Evolutionary conservation across 2,888 invertebrate genomes (phyloP), one percentile per base, ranked within the genome.

Genomic region (Hedychridium roseum): DNA sequence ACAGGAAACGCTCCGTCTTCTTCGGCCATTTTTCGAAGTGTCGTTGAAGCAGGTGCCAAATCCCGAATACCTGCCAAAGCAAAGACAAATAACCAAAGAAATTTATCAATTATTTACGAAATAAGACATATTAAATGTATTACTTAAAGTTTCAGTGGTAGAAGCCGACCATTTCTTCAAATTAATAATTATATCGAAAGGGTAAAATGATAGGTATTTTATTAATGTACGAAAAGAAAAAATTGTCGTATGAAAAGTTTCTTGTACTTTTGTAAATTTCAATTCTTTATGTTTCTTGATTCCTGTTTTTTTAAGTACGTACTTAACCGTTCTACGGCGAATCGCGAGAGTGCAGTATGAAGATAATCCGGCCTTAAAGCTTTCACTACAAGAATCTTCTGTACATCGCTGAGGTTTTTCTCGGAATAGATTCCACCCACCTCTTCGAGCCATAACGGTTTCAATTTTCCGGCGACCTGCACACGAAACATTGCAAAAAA

Each of bases 361-460:
- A 94, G 80, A 40, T 91, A 82, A 73, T 96, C 97, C 0, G 97
- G 94, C 3, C 94, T 84, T 2, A 94, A 80, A 0, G 90, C 87
- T 74, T 94, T 89, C 1, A 92, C 85, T 0, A 90, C 79, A 1
- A 96, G 81, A 0, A 95, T 84, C 57, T 88, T 88, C 73, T 97
- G 94, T 73, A 97, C 96, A 0, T 86, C 81, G 0, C 85, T 85
- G 36, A 92, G 72, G 39, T 83, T 82, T 56, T 81, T 82, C 59
- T 78, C 77, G 0, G 67, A 62, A 15, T 76, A 73, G 11, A 78
- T 71, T 20, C 59, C 68, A 0, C 43, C 62, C 6, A 70, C 53
- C 7, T 76, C 68, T 5, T 68, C 66, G 5, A 73, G 28, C 77
- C 78, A 78, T 3, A 57, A 61, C 3, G 64, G 43, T 46, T 68